phyloP scores from a whole-genome alignment of 2,113 vertebrate genomes.

The Silurus meridionalis region DNA sequence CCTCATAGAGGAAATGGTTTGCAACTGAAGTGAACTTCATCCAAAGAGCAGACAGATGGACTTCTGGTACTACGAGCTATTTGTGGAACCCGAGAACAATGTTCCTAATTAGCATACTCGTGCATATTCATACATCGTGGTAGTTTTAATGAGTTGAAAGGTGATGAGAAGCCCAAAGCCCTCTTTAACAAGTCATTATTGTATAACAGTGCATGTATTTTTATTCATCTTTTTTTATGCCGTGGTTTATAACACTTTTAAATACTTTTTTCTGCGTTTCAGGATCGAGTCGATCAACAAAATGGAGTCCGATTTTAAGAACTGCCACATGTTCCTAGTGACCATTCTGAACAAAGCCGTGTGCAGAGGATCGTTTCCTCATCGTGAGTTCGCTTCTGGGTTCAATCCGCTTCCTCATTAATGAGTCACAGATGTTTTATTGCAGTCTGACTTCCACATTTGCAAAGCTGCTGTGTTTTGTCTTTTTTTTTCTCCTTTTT shows the following conservation, averaged over 20 bases:
- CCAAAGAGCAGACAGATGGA: too few species aligned
- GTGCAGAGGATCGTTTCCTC: constrained; percentile 94
- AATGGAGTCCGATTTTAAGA: constrained; percentile 99
- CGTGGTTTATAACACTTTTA: background rate
- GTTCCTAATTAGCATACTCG: background rate
- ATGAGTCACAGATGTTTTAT: background rate
- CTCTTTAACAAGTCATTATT: background rate
- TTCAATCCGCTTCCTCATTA: background rate
- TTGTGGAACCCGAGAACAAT: background rate
- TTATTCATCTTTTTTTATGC: background rate
- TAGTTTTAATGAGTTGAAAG: background rate
- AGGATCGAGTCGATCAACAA: constrained; percentile 97
- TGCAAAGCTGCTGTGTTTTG: background rate
- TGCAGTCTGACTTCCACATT: background rate
- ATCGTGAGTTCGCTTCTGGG: constrained; percentile 79
- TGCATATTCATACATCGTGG: background rate
- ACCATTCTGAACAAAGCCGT: constrained; percentile 96
- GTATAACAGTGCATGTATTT: background rate
- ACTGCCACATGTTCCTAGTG: constrained; percentile 98
- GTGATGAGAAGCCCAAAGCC: background rate
- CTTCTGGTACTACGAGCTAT: background rate
- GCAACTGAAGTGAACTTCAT: too few species aligned
- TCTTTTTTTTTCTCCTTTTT: too few species aligned
- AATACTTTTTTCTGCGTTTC: constrained; percentile 46
- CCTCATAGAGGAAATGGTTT: too few species aligned